A percentile compares a stretch with the other conserved stretches of the same genome.
Evolutionary conservation across 2,888 invertebrate genomes (phyloP).

Genomic region (Stenchaetothrips biformis): DNA sequence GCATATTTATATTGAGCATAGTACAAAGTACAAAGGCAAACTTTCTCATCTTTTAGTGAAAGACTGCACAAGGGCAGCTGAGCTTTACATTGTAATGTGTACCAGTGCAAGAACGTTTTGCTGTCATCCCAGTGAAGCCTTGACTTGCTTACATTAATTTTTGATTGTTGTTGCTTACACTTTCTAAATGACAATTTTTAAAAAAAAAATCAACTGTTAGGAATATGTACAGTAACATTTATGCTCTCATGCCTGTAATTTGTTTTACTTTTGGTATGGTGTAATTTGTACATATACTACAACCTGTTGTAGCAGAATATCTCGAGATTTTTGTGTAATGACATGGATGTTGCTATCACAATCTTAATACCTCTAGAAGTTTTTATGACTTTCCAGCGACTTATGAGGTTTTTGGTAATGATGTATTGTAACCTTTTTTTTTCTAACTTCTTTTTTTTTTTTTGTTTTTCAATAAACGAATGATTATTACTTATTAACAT

Average conservation of each 20-base stretch:
- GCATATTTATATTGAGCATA: background rate
- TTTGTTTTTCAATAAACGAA: background rate
- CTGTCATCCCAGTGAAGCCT: constrained; percentile 11
- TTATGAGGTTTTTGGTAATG: background rate
- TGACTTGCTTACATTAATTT: constrained; percentile 8
- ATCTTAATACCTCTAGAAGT: background rate
- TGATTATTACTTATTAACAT: constrained; percentile 12
- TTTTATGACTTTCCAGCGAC: background rate
- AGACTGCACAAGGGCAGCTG: background rate
- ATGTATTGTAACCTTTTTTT: background rate
- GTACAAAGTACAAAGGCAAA: background rate
- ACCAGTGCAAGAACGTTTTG: constrained; percentile 18
- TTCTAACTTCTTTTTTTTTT: too few relatives aligned
- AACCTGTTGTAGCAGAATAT: background rate
- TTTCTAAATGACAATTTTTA: background rate
- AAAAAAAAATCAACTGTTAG: background rate
- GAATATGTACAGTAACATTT: background rate
- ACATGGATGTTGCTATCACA: background rate
- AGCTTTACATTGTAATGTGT: background rate
- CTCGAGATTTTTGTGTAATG: background rate
- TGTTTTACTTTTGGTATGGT: background rate
- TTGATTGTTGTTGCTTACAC: background rate
- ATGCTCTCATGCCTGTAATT: constrained; percentile 9
- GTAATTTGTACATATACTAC: background rate
- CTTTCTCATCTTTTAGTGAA: background rate